A percentile compares a stretch with the other conserved stretches of the same genome.
Conservation (phyloP, 2,888 invertebrate genomes). For the Andrena chrysosceles region DNA sequence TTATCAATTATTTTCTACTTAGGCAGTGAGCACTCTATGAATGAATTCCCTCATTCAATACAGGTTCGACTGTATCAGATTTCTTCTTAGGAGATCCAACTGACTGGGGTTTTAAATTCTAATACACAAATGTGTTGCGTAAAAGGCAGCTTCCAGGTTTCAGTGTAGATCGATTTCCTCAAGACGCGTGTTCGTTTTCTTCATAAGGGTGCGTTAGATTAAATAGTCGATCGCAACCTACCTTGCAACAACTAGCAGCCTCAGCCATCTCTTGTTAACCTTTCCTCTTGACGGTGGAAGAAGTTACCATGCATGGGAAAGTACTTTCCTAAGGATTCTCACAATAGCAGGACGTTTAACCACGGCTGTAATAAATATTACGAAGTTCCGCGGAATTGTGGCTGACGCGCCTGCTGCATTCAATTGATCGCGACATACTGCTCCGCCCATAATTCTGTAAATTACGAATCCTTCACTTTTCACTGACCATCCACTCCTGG, state of each 20-base stretch:
- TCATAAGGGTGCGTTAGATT: conserved; percentile 13
- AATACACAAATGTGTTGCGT: too few relatives aligned
- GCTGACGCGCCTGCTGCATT: not conserved
- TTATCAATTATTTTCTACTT: too few relatives aligned
- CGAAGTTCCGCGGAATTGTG: conserved; percentile 22
- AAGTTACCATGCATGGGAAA: conserved; percentile 72
- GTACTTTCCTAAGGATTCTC: conserved; percentile 73
- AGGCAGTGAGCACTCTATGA: too few relatives aligned
- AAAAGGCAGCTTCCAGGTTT: not conserved
- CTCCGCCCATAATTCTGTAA: not conserved
- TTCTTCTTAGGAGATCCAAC: too few relatives aligned
- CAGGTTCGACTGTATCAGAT: too few relatives aligned
- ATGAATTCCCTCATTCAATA: too few relatives aligned
- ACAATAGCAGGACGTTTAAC: conserved; percentile 50
- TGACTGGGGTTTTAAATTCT: too few relatives aligned
- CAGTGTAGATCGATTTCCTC: not conserved
- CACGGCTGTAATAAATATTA: conserved; percentile 48
- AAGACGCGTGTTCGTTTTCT: not conserved
- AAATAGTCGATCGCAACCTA: conserved; percentile 8
- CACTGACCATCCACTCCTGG: not conserved
- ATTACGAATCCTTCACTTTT: not conserved
- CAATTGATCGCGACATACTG: not conserved
- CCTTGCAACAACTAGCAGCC: conserved; percentile 29
- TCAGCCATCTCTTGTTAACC: conserved; percentile 55
- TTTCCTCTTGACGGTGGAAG: conserved; percentile 53